These are phyloP conservation scores for Metallyticus violacea DNA, from an alignment of 2,888 invertebrate species.

Conservation along the genomic window DNA sequence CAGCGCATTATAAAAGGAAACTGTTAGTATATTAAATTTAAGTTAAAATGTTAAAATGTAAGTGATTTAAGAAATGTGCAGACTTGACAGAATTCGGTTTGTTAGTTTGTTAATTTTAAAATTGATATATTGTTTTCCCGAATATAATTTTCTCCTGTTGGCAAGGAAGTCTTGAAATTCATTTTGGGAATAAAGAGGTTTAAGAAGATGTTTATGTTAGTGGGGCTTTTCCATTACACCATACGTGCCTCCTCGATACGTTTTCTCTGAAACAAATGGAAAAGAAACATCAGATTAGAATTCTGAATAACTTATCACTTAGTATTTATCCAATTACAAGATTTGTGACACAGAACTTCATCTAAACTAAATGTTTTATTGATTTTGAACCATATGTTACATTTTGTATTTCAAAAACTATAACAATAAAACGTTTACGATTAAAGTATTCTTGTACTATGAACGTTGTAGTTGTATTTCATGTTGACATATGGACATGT, in stretches of 20 bases:
- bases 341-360: no score
- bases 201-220: neutral
- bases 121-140: neutral
- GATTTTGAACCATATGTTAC: slow-evolving; percentile 23
- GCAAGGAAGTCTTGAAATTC: neutral
- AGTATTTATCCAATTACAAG: neutral
- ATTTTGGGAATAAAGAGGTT: neutral
- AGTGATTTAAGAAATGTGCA: neutral
- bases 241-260: slow-evolving; percentile 76
- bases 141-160: neutral
- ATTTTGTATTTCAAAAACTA: no score
- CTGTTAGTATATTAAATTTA: no score
- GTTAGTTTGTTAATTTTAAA: neutral
- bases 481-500: no score
- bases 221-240: slow-evolving; percentile 35
- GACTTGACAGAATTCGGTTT: neutral
- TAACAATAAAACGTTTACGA: no score
- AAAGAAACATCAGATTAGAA: slow-evolving; percentile 34
- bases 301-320: neutral
- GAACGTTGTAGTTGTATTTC: no score
- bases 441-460: no score
- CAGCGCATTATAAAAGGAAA: no score
- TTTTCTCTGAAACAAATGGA: slow-evolving; percentile 67
- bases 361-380: no score
- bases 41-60: no score